Evolutionary conservation across 2,888 invertebrate genomes (phyloP), one percentile per base, ranked within the genome.

Genomic region (Eucera pruinosa): DNA sequence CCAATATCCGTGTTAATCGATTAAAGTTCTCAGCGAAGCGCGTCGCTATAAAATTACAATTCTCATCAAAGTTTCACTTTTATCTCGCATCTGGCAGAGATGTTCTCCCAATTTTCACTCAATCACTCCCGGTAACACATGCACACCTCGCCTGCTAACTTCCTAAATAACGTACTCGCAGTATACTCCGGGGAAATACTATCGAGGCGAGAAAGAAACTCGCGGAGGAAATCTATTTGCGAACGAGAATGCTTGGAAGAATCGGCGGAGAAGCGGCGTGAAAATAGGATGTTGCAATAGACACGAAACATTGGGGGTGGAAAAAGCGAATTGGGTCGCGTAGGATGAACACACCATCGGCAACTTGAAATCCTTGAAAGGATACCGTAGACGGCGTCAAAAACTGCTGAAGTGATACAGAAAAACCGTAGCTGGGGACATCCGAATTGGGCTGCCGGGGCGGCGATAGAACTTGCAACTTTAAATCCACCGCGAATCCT

Each of bases 291-390:
- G 65, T n/a, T 23, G 65, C 41, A 13, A 68, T 65, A 69, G 54
- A 66, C 43, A 9, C 52, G 66, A 65, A 45, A 45, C 45, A 36
- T 36, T 54, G 33, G 55, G 2, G 11, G 2, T 6, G 7, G 36
- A 50, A 45, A 62, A 52, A 57, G 43, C 27, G 57, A 58, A 75
- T 52, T 58, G 39, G 36, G 43, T 75, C 39, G 36, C 36, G 15
- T 18, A 33, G 48, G 57, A 74, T 33, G 57, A 64, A 75, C 65
- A 75, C 65, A 33, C n/a, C 18, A 27, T 13, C n/a, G 27, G 50
- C 9, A 58, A 58, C 45, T 36, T 45, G 48, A 27, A 50, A 48
- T 57, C 62, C 50, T 41, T 45, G 25, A 25, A 48, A 48, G 36
- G 74, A 48, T 57, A 7, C 9, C 13, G 20, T 23, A 27, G 48